A percentile compares a stretch with the other conserved stretches of the same genome.
These are phyloP conservation scores for Maconellicoccus hirsutus DNA, from an alignment of 1,140 invertebrate genomes.

Conservation along the genomic window DNA sequence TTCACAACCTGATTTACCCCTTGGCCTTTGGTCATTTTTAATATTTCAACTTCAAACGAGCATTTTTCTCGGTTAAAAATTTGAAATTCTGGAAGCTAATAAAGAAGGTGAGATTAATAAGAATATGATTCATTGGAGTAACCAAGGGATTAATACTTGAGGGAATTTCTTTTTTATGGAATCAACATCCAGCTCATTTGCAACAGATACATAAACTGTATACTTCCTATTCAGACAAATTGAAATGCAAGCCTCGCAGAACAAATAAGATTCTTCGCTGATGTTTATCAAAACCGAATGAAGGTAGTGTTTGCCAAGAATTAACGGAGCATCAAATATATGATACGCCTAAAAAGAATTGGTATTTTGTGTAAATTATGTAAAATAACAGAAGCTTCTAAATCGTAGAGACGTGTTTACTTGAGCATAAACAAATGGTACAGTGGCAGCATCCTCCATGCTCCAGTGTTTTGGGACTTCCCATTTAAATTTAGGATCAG, in stretches of 20 bases:
- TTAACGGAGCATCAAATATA: not conserved
- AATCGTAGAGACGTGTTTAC: constrained; percentile 34
- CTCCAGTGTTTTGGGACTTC: constrained; percentile 77
- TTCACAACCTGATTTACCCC: not conserved
- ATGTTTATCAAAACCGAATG: not conserved
- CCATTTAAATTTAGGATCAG: constrained; percentile 75
- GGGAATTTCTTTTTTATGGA: not conserved
- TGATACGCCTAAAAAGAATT: constrained; percentile 6
- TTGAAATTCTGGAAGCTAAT: not conserved
- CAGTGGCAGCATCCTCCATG: constrained; percentile 81
- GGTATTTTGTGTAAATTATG: no score
- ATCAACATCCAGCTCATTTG: not conserved
- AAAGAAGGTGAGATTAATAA: not conserved
- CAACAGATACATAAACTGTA: not conserved
- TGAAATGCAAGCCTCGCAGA: constrained; percentile 4
- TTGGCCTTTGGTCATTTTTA: not conserved
- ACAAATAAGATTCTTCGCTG: not conserved
- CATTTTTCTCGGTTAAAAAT: not conserved
- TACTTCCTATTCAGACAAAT: not conserved
- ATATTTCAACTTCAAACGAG: not conserved
- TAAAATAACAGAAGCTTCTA: not conserved
- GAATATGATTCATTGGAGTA: not conserved
- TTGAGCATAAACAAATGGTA: constrained; percentile 86
- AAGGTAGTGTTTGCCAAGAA: not conserved
- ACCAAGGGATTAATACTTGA: not conserved